phyloP scores from a whole-genome alignment of 2,113 vertebrate genomes.

The Phalacrocorax pelagicus region DNA sequence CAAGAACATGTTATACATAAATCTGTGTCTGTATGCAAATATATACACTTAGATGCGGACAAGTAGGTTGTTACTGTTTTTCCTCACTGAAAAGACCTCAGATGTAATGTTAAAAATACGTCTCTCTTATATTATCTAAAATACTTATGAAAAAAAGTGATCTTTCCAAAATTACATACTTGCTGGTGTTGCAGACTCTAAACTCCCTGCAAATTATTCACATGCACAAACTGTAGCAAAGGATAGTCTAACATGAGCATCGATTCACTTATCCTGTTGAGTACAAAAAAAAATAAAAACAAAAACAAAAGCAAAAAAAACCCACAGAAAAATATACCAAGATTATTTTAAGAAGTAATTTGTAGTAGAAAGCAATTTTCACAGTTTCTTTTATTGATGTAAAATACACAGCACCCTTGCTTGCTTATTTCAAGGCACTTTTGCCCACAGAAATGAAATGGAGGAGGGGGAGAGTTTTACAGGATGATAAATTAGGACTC shows the following conservation, averaged over 20 bases:
- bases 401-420: neutral
- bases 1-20: neutral
- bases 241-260: neutral
- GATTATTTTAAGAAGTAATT: neutral
- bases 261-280: neutral
- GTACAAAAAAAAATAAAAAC: neutral
- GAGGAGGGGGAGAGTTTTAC: neutral
- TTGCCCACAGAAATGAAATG: neutral
- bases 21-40: neutral
- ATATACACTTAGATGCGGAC: neutral
- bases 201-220: neutral
- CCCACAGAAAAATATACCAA: neutral
- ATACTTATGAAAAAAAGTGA: neutral
- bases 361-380: neutral
- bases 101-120: neutral
- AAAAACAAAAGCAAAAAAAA: neutral
- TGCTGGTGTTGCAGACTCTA: neutral
- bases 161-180: neutral
- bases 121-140: neutral
- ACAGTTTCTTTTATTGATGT: neutral
- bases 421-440: neutral
- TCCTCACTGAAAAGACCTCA: neutral
- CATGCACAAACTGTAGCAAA: neutral
- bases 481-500: neutral
- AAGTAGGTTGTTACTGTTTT: neutral